Evolutionary conservation across 2,888 invertebrate genomes (phyloP).

Genomic region (Therioaphis trifolii): DNA sequence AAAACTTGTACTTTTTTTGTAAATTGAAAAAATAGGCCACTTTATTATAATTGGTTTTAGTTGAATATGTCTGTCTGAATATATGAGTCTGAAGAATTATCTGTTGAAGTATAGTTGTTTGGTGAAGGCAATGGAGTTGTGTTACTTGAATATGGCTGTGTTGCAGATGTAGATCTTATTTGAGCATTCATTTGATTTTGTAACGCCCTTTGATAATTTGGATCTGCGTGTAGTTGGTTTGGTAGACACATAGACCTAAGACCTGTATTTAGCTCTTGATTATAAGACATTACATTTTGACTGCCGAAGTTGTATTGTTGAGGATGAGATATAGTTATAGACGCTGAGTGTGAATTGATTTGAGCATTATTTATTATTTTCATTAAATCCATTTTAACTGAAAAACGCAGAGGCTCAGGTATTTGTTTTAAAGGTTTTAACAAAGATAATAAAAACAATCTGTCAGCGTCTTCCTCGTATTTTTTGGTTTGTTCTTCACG

Average conservation of each 20-base stretch:
- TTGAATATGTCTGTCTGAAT: background rate
- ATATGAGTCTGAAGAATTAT: conserved; percentile 30
- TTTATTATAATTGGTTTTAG: background rate
- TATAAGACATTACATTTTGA: conserved; percentile 13
- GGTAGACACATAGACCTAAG: background rate
- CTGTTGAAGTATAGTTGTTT: background rate
- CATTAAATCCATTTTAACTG: conserved; percentile 37
- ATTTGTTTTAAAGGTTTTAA: conserved; percentile 10
- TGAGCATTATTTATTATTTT: background rate
- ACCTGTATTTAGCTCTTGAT: background rate
- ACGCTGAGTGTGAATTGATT: background rate
- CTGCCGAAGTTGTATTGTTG: background rate
- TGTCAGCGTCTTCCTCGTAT: conserved; percentile 5
- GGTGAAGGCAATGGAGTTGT: background rate
- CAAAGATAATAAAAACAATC: conserved; percentile 27
- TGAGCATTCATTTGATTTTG: conserved; percentile 5
- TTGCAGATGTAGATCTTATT: conserved; percentile 11
- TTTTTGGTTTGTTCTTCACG: background rate
- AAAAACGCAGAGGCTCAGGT: conserved; percentile 14
- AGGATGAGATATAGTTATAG: conserved; percentile 10
- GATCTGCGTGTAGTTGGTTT: background rate
- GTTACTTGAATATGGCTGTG: conserved; percentile 2
- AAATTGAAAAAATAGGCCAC: background rate
- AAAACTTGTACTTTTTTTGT: background rate
- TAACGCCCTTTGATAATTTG: conserved; percentile 6